Conservation (phyloP, 2,888 invertebrate species). For the Dascillus cervinus region DNA sequence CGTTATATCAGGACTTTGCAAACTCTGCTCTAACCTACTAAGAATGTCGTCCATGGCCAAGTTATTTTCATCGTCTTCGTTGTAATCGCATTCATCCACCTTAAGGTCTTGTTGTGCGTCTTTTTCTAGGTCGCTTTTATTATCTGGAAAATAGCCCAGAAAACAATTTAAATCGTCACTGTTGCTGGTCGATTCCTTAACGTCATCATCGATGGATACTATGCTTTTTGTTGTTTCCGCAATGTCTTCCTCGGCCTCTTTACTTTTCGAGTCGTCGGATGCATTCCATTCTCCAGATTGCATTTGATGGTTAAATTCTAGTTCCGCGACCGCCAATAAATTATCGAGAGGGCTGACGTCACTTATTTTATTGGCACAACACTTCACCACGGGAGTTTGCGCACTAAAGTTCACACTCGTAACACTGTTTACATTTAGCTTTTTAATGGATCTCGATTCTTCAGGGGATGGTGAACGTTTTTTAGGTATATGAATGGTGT, state of each 20-base stretch:
- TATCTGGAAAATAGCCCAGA: slow-evolving; percentile 25
- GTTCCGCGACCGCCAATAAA: slow-evolving; percentile 56
- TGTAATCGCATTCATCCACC: slow-evolving; percentile 40
- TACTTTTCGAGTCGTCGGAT: slow-evolving; percentile 8
- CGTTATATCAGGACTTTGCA: slow-evolving; percentile 39
- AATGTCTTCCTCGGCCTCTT: slow-evolving; percentile 12
- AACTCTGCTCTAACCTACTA: slow-evolving; percentile 54
- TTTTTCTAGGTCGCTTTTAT: slow-evolving; percentile 15
- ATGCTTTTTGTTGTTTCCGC: slow-evolving; percentile 13
- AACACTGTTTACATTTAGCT: slow-evolving; percentile 35
- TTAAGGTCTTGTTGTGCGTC: slow-evolving; percentile 23
- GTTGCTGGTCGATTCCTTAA: neutral
- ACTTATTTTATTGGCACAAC: slow-evolving; percentile 36
- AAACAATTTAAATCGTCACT: slow-evolving; percentile 26
- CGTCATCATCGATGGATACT: neutral
- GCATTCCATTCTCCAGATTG: slow-evolving; percentile 37
- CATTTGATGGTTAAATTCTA: slow-evolving; percentile 55
- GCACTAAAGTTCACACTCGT: slow-evolving; percentile 32
- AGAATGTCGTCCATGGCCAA: slow-evolving; percentile 52
- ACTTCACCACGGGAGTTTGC: slow-evolving; percentile 37
- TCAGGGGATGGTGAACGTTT: slow-evolving; percentile 36
- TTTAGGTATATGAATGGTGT: slow-evolving; percentile 48
- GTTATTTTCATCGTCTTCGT: slow-evolving; percentile 39
- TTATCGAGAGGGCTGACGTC: slow-evolving; percentile 51
- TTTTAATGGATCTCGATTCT: slow-evolving; percentile 16